Percentiles rank a stretch among this genome's conserved stretches.
Evolutionary conservation across 2,797 vertebrate genomes (phyloP).

Genomic region (Florisuga fusca): DNA sequence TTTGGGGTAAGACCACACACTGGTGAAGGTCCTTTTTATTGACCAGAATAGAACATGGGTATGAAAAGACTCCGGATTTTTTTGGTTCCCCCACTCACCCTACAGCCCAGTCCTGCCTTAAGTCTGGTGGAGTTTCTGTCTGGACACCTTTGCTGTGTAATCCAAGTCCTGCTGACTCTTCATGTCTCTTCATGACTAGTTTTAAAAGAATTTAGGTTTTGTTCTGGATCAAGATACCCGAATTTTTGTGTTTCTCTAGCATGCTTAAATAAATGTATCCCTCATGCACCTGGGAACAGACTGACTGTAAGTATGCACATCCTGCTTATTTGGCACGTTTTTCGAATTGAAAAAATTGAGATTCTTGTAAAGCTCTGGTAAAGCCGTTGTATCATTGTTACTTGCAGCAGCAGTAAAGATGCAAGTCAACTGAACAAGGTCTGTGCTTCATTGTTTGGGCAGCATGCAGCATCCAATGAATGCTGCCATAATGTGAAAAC

Average conservation of each 20-base stretch:
- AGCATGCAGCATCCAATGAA: background rate
- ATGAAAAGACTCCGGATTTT: background rate
- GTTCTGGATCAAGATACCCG: background rate
- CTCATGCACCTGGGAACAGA: background rate
- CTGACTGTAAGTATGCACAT: background rate
- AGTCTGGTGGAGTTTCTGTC: background rate
- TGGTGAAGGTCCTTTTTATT: background rate
- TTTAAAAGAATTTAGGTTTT: background rate
- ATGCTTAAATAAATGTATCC: background rate
- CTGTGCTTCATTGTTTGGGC: background rate
- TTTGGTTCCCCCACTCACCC: accelerated
- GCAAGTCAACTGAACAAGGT: background rate
- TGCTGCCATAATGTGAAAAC: background rate
- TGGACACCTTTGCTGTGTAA: background rate
- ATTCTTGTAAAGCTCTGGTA: background rate
- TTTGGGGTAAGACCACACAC: background rate
- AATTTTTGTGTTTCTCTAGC: background rate
- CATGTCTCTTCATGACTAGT: background rate
- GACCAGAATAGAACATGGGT: background rate
- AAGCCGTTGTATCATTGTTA: background rate
- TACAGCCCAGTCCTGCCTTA: accelerated
- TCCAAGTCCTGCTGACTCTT: background rate
- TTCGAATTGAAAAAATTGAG: background rate
- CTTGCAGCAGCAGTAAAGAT: background rate
- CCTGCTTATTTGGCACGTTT: background rate